phyloP scores from a whole-genome alignment of 2,888 invertebrate genomes.

The Pristionchus mayeri region DNA sequence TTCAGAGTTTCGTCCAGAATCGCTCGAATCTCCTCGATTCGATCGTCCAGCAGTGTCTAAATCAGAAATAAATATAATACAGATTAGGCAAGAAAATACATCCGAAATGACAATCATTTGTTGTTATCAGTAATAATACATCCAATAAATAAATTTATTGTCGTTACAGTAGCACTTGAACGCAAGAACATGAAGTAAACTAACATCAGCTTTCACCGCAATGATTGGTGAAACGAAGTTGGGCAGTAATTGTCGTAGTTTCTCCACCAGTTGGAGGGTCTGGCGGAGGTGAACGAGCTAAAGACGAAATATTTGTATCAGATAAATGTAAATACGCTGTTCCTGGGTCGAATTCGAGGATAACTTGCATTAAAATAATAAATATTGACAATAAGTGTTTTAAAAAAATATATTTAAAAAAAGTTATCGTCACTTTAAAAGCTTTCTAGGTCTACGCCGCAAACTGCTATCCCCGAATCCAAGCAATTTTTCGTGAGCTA shows the following conservation, averaged over 20 bases:
- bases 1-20: conserved; percentile 80
- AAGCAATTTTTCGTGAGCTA: no score
- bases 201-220: conserved; percentile 1
- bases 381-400: no score
- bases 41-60: conserved; percentile 78
- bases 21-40: conserved; percentile 79
- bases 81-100: not conserved
- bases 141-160: no score
- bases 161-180: no score
- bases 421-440: no score
- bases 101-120: no score
- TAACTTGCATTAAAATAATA: no score
- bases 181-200: not conserved
- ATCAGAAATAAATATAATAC: conserved; percentile 33
- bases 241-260: conserved; percentile 81
- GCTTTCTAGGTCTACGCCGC: not conserved
- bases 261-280: conserved; percentile 84
- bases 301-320: no score
- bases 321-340: no score
- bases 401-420: no score
- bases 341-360: no score
- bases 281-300: conserved; percentile 82
- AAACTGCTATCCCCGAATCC: not conserved
- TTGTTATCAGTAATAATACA: no score
- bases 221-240: conserved; percentile 80